These are phyloP conservation scores for Xestia sexstrigata DNA, from an alignment of 2,888 invertebrate species.

Conservation along the genomic window DNA sequence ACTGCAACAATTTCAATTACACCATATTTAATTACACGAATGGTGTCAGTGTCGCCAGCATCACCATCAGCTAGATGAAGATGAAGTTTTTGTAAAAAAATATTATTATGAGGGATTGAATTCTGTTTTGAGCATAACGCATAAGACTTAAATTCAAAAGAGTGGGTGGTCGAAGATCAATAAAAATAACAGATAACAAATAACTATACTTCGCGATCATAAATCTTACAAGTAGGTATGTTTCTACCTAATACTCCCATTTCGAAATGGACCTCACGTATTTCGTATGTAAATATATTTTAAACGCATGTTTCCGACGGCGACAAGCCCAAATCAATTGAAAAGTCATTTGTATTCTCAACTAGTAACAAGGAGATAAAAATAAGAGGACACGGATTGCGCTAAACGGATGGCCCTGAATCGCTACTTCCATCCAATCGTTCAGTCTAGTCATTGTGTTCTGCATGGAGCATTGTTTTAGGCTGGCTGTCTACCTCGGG, in stretches of 20 bases:
- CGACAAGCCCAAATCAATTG: conserved; percentile 38
- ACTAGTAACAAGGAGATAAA: conserved; percentile 51
- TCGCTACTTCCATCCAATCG: conserved; percentile 54
- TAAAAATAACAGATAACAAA: conserved; percentile 29
- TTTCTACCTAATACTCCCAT: conserved; percentile 12
- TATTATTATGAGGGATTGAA: neutral
- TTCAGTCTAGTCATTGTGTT: conserved; percentile 71
- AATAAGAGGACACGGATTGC: conserved; percentile 57
- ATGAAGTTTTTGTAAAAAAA: neutral
- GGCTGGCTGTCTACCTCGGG: conserved; percentile 71
- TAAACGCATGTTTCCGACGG: conserved; percentile 41
- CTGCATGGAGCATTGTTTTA: conserved; percentile 77
- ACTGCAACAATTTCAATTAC: conserved; percentile 2
- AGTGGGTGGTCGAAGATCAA: conserved; percentile 32
- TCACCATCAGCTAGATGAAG: neutral
- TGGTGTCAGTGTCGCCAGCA: neutral
- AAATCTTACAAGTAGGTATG: conserved; percentile 35
- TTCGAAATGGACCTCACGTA: conserved; percentile 55
- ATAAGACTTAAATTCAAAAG: neutral
- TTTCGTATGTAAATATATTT: conserved; percentile 30
- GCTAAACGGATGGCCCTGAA: conserved; percentile 57
- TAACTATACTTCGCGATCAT: conserved; percentile 35
- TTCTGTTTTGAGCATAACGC: neutral
- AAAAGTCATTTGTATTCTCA: conserved; percentile 54
- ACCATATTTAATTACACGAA: conserved; percentile 1